Conservation (phyloP, 2,888 invertebrate species). For the Adelognathus sp. region DNA sequence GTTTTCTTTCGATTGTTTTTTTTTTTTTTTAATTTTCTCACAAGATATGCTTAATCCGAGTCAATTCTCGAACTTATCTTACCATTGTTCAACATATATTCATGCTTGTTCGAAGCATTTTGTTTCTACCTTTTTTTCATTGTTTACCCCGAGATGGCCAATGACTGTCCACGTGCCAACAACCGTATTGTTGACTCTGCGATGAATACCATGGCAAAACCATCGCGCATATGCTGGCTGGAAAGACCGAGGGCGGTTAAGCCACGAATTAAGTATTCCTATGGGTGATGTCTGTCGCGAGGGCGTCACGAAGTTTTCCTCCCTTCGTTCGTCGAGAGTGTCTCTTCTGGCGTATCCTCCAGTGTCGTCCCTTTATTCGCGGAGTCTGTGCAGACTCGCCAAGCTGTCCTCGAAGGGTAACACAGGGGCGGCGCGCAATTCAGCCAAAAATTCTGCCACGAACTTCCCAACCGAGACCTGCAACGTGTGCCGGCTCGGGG, state of each 20-base stretch:
- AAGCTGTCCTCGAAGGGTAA: background rate
- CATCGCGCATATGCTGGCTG: background rate
- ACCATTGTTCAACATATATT: too few species aligned
- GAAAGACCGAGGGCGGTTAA: constrained; percentile 61
- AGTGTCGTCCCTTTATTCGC: background rate
- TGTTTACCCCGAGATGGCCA: too few species aligned
- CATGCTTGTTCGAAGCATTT: too few species aligned
- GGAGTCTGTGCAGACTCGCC: background rate
- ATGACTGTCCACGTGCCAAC: background rate
- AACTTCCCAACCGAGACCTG: background rate
- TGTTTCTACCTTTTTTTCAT: too few species aligned
- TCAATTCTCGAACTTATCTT: too few species aligned
- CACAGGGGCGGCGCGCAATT: too few species aligned
- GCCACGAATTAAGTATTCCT: constrained; percentile 72
- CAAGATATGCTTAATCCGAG: too few species aligned
- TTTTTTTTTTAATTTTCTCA: too few species aligned
- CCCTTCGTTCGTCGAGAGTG: background rate
- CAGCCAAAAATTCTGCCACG: background rate
- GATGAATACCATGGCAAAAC: background rate
- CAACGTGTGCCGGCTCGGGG: background rate
- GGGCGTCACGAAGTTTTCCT: constrained; percentile 53
- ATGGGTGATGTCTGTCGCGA: constrained; percentile 12
- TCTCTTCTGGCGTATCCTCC: too few species aligned
- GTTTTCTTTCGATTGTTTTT: too few species aligned
- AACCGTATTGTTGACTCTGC: constrained; percentile 6